Evolutionary conservation across 2,888 invertebrate species (phyloP), one percentile per base, ranked within the genome.

Genomic region (Drepana falcataria): DNA sequence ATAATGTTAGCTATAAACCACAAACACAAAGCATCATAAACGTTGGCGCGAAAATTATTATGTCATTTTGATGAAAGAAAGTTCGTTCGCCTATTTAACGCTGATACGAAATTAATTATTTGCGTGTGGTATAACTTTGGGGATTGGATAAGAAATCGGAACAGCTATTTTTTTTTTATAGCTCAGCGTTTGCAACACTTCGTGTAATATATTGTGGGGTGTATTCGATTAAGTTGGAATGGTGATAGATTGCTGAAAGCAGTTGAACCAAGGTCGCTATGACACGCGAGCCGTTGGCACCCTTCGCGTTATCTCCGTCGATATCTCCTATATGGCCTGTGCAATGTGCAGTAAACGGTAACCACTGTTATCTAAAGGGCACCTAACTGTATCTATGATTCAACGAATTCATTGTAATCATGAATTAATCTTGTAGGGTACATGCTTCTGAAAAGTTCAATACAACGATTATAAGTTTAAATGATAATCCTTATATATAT

Each of bases 181-280:
- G 69, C 73, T 69, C 69, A 70, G 59, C 61, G 61, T 65, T 68
- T 66, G 61, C 59, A 69, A 66, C 66, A 72, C 69, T 68, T 44
- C 57, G 53, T 62, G 58, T 72, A 69, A 75, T 73, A 72, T 79
- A 75, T 74, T 68, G 73, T 71, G 58, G 67, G 72, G 74, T 70
- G 79, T 80, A 75, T 81, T 80, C 76, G 82, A 84, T 85, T 85
- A 83, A 83, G 73, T 81, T 82, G 71, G 81, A 81, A 84, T 81
- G 71, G 80, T 73, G 75, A 81, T 84, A 84, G 81, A 82, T 70
- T 73, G 67, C 70, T 60, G 65, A 67, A 62, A 60, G 59, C 69
- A 63, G 62, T 66, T 65, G 57, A 59, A 58, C 65, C 81, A 83
- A 86, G 87, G 87, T 64, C 74, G 69, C 48, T 58, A 60, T 58